A percentile compares a stretch with the other conserved stretches of the same genome.
Evolutionary conservation across 2,797 vertebrate genomes (phyloP).

Genomic region (Anas capensis): DNA sequence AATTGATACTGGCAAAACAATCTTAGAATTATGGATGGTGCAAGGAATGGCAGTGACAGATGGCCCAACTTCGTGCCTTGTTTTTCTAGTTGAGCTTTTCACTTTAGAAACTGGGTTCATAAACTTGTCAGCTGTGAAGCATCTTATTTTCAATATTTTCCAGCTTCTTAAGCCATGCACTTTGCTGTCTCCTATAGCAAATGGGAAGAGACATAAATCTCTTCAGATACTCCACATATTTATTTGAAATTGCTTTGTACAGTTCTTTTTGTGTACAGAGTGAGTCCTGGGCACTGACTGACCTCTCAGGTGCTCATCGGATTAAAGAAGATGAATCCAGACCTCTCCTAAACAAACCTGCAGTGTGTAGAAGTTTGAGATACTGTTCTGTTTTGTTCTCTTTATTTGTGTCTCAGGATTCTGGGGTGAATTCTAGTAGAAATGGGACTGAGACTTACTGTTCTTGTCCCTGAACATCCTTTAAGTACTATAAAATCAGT

Average conservation of each 20-base stretch:
- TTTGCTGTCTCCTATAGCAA: background rate
- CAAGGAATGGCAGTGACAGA: background rate
- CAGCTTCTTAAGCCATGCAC: background rate
- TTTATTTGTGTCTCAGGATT: background rate
- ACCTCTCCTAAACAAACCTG: background rate
- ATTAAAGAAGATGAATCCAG: background rate
- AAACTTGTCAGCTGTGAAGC: background rate
- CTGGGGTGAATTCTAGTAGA: background rate
- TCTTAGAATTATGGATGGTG: background rate
- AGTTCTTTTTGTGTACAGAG: background rate
- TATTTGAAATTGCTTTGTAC: background rate
- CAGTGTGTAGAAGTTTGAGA: background rate
- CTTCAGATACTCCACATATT: background rate
- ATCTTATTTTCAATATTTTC: background rate
- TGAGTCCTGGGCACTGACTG: background rate
- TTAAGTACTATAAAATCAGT: background rate
- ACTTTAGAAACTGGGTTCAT: background rate
- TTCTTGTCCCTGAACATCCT: background rate
- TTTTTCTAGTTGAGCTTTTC: background rate
- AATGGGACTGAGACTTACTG: background rate
- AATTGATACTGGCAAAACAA: background rate
- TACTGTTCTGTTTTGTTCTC: background rate
- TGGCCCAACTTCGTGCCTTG: background rate
- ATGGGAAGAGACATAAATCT: background rate
- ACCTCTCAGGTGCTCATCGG: background rate